Evolutionary conservation across 2,888 invertebrate genomes (phyloP).

Genomic region (Cetonia aurata): DNA sequence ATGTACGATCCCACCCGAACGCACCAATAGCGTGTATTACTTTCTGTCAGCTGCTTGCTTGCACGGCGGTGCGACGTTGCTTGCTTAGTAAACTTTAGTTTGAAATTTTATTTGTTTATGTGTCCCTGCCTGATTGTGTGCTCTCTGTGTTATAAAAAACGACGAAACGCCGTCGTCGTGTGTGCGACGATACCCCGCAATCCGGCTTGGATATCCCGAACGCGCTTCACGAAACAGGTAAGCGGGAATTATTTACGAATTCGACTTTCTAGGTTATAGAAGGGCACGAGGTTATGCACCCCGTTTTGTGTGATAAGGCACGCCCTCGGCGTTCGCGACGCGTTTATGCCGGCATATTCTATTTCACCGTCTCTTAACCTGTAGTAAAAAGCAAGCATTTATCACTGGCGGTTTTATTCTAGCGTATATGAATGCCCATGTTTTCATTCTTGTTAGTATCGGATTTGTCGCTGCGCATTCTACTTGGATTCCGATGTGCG

Average conservation of each 20-base stretch:
- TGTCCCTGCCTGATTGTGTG: conserved; percentile 65
- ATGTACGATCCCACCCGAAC: conserved; percentile 60
- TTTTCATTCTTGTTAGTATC: conserved; percentile 49
- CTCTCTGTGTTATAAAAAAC: conserved; percentile 54
- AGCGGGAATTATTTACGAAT: conserved; percentile 48
- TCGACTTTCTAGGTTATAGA: conserved; percentile 62
- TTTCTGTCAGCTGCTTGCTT: conserved; percentile 78
- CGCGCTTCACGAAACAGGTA: conserved; percentile 25
- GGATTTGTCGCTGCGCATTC: conserved; percentile 43
- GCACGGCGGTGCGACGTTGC: conserved; percentile 74
- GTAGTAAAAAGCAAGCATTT: conserved; percentile 21
- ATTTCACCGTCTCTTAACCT: conserved; percentile 23
- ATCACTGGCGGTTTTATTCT: conserved; percentile 31
- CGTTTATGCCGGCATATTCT: conserved; percentile 3
- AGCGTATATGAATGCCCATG: conserved; percentile 37
- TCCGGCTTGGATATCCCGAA: conserved; percentile 37
- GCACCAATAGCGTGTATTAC: conserved; percentile 57
- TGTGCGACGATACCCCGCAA: conserved; percentile 51
- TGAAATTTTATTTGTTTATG: conserved; percentile 66
- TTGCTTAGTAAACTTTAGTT: conserved; percentile 67
- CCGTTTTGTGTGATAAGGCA: conserved; percentile 56
- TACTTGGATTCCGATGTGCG: conserved; percentile 41
- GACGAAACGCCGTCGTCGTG: conserved; percentile 55
- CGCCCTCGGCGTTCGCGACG: conserved; percentile 55
- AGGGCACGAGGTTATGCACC: conserved; percentile 64